A percentile compares a stretch with the other conserved stretches of the same genome.
Evolutionary conservation across 2,888 invertebrate genomes (phyloP).

Genomic region (Clunio marinus): DNA sequence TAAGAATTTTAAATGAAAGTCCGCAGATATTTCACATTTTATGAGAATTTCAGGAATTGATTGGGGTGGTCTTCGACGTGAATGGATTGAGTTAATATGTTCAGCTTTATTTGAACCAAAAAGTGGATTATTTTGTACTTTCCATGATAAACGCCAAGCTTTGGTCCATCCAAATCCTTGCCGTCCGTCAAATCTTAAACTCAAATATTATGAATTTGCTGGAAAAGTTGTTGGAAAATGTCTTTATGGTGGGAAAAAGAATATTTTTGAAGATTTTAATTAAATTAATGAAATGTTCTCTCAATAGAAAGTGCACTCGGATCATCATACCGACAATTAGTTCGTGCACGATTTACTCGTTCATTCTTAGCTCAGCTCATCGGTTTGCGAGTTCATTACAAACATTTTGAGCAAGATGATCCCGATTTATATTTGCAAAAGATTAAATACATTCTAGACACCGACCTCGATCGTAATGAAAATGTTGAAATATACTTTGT

Average conservation of each 20-base stretch:
- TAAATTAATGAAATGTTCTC: too few species aligned
- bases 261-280: too few species aligned
- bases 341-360: slow-evolving; percentile 83
- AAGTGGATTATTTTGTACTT: slow-evolving; percentile 76
- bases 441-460: slow-evolving; percentile 86
- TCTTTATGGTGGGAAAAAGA: slow-evolving; percentile 61
- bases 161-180: slow-evolving; percentile 85
- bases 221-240: slow-evolving; percentile 93
- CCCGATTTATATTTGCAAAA: slow-evolving; percentile 78
- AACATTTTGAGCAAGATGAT: slow-evolving; percentile 48
- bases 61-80: slow-evolving; percentile 89
- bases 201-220: slow-evolving; percentile 88
- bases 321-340: slow-evolving; percentile 81
- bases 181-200: slow-evolving; percentile 70
- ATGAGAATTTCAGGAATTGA: slow-evolving; percentile 85
- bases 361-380: slow-evolving; percentile 93
- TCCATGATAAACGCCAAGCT: slow-evolving; percentile 80
- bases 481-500: slow-evolving; percentile 80
- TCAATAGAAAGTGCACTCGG: slow-evolving; percentile 72
- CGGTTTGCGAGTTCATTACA: slow-evolving; percentile 87
- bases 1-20: background rate
- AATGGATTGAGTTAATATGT: slow-evolving; percentile 92
- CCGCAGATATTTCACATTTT: too few species aligned
- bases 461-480: slow-evolving; percentile 73
- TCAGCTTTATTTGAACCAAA: slow-evolving; percentile 80